These are phyloP conservation scores for Dascillus cervinus DNA, from an alignment of 2,888 invertebrate genomes.

Conservation along the genomic window DNA sequence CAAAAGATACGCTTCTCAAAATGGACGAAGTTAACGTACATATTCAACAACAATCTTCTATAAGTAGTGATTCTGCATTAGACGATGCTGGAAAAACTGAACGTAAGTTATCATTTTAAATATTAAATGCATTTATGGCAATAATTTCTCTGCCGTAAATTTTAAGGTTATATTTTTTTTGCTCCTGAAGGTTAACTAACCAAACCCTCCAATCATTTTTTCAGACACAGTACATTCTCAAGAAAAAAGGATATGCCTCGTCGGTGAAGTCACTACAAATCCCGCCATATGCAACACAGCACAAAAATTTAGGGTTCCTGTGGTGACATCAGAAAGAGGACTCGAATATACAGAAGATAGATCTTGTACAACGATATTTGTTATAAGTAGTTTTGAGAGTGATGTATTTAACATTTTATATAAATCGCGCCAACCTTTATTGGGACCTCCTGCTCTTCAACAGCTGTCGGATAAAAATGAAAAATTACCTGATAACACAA, in stretches of 20 bases:
- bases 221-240: slow-evolving; percentile 3
- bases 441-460: slow-evolving; percentile 73
- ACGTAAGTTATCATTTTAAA: slow-evolving; percentile 26
- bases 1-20: slow-evolving; percentile 35
- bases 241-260: slow-evolving; percentile 60
- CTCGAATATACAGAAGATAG: slow-evolving; percentile 52
- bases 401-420: slow-evolving; percentile 61
- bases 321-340: slow-evolving; percentile 55
- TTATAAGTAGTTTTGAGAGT: slow-evolving; percentile 67
- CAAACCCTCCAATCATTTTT: slow-evolving; percentile 7
- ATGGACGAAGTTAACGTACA: slow-evolving; percentile 42
- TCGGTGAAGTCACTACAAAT: slow-evolving; percentile 52
- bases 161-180: slow-evolving; percentile 20
- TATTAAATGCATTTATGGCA: too few species aligned
- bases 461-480: slow-evolving; percentile 65
- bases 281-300: slow-evolving; percentile 49
- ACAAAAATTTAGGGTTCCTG: slow-evolving; percentile 54
- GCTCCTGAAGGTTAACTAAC: slow-evolving; percentile 17
- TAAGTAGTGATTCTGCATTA: slow-evolving; percentile 39
- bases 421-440: slow-evolving; percentile 59
- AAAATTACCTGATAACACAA: slow-evolving; percentile 62
- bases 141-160: slow-evolving; percentile 3
- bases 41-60: slow-evolving; percentile 37
- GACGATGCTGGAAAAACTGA: slow-evolving; percentile 35
- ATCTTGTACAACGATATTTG: slow-evolving; percentile 59